Percentiles rank a stretch among this genome's conserved stretches.
phyloP scores from a whole-genome alignment of 2,797 vertebrate genomes.

The Strix occidentalis region DNA sequence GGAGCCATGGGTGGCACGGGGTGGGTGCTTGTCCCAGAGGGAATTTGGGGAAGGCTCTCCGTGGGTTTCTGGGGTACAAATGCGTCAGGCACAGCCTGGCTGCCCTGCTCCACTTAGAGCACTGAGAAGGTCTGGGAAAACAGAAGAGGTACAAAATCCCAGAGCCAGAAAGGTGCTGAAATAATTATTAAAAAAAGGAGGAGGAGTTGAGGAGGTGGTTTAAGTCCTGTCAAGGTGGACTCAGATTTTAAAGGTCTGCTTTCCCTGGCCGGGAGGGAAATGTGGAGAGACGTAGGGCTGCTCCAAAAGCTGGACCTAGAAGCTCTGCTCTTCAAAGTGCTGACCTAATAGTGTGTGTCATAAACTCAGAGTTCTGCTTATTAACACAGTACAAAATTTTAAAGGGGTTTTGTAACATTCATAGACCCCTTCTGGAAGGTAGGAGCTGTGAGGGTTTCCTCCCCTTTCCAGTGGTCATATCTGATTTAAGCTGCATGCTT shows the following conservation, averaged over 20 bases:
- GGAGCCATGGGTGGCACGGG: background rate
- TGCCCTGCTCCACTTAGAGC: background rate
- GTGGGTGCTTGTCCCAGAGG: background rate
- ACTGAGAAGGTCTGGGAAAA: background rate
- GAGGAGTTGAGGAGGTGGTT: background rate
- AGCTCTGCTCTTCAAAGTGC: background rate
- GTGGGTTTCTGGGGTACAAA: background rate
- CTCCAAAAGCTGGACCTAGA: background rate
- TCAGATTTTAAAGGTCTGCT: background rate
- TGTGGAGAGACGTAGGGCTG: rapidly evolving
- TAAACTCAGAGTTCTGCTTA: background rate
- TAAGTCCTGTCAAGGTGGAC: background rate
- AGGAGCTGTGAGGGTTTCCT: rapidly evolving
- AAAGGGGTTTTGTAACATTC: background rate
- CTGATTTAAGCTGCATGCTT: background rate
- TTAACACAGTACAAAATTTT: background rate
- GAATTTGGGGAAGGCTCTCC: background rate
- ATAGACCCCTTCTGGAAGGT: background rate
- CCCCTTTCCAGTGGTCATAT: rapidly evolving
- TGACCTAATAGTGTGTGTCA: background rate
- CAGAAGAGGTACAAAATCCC: background rate
- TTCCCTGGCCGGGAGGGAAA: background rate
- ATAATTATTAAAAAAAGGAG: background rate
- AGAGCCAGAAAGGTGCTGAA: background rate
- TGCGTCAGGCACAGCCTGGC: rapidly evolving